Base-by-base conservation (phyloP, 2,888 invertebrate genomes). In the Ferrisia virgata region DNA sequence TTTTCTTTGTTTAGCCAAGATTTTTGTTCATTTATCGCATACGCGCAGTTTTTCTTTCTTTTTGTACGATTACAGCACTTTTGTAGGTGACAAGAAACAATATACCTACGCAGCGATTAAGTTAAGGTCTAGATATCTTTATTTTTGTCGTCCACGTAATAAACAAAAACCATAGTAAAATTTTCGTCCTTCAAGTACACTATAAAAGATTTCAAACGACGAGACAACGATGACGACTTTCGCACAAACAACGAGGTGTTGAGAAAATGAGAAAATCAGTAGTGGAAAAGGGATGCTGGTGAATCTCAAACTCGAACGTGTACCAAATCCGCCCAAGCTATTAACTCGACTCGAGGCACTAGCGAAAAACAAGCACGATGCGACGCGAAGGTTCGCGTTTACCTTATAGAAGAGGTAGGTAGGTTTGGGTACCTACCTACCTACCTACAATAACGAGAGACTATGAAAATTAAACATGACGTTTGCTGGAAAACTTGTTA, bases 401-500 rank as follows among this genome's bases (percentile, higher is more conserved):
- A n/a, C n/a, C n/a, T n/a, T n/a, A n/a, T n/a, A n/a, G n/a, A n/a
- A n/a, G n/a, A n/a, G n/a, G n/a, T n/a, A n/a, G n/a, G n/a, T n/a
- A n/a, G n/a, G n/a, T n/a, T n/a, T n/a, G n/a, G n/a, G n/a, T n/a
- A n/a, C 47, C 47, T 5, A 5, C 47, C 47, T 47, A 18, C 8
- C 5, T 36, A 36, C 36, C 36, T 8, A 6, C 36, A 4, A 36
- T 43, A 64, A 64, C 28, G 58, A 64, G 58, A 64, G 25, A 64
- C 58, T 64, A 64, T 28, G 58, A 64, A 64, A 64, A 64, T 64
- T 64, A 64, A 64, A 64, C 58, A 28, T 13, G 58, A 64, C 58
- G 58, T 64, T 64, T 64, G 58, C 58, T 64, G 9, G 58, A 64
- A 64, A 64, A 64, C 58, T 64, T 64, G 58, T 64, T 64, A 64